Conservation (phyloP, 2,888 invertebrate species). For the Coleophora flavipennella region DNA sequence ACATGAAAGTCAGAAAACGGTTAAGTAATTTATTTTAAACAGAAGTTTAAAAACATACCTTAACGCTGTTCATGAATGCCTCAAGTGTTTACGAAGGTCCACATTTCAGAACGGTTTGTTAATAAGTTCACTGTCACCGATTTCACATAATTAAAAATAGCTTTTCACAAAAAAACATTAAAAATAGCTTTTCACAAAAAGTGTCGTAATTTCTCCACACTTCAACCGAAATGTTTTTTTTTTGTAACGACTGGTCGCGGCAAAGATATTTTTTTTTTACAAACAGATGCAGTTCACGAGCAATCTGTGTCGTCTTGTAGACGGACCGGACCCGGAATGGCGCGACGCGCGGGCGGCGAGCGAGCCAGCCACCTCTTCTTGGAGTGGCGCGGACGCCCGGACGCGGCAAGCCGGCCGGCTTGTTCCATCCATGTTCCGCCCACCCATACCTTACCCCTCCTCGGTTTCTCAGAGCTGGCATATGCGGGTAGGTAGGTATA, state of each 20-base stretch:
- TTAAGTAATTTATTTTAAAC: not conserved
- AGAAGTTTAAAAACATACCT: constrained; percentile 31
- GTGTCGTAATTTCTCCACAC: not conserved
- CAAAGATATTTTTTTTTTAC: not conserved
- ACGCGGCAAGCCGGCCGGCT: not conserved
- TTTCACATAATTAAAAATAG: constrained; percentile 29
- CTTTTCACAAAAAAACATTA: constrained; percentile 7
- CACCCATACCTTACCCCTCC: not conserved
- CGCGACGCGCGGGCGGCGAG: not conserved
- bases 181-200: constrained; percentile 2
- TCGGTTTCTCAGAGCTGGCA: too few species aligned
- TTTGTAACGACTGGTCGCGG: not conserved
- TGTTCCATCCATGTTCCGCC: not conserved
- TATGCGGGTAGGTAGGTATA: too few species aligned
- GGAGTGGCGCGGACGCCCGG: not conserved
- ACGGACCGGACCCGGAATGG: constrained; percentile 4
- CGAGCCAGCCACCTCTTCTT: not conserved
- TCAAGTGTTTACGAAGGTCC: constrained; percentile 52
- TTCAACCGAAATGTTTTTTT: not conserved
- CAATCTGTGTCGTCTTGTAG: constrained; percentile 3
- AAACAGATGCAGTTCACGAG: constrained; percentile 1
- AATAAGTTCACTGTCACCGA: constrained; percentile 55
- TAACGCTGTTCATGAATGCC: constrained; percentile 54
- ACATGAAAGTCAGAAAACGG: not conserved
- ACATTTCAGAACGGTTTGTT: constrained; percentile 51